Conservation (phyloP, 1,140 invertebrate genomes). For the Spodoptera litura region DNA sequence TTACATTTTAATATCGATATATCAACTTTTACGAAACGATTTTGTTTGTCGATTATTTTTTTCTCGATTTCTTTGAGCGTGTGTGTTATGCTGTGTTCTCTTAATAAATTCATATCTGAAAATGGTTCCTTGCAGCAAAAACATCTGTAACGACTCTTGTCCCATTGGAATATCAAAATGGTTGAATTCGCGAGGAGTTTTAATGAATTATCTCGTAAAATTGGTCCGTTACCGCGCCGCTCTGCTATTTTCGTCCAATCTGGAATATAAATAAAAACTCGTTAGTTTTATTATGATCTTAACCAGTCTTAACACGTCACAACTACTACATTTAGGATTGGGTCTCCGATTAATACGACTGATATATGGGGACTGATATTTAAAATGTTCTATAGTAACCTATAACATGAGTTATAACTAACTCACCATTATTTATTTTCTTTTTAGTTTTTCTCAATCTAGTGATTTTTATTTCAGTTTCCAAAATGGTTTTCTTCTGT, state of each 20-base stretch:
- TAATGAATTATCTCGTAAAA: slow-evolving; percentile 71
- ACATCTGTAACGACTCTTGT: slow-evolving; percentile 74
- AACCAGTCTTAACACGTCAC: too few species aligned
- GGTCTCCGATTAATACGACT: too few species aligned
- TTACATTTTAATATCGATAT: slow-evolving; percentile 67
- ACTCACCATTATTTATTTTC: slow-evolving; percentile 28
- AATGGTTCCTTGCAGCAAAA: slow-evolving; percentile 77
- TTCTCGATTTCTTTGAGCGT: slow-evolving; percentile 67
- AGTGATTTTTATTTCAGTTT: background rate
- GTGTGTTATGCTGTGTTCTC: slow-evolving; percentile 65
- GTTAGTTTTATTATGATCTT: too few species aligned
- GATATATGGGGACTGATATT: too few species aligned
- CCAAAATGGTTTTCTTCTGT: slow-evolving; percentile 10
- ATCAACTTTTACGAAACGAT: slow-evolving; percentile 75
- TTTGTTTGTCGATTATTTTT: slow-evolving; percentile 73
- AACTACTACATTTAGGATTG: too few species aligned
- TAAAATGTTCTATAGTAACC: too few species aligned
- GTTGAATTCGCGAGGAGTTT: slow-evolving; percentile 73
- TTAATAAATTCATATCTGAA: slow-evolving; percentile 61
- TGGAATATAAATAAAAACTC: too few species aligned
- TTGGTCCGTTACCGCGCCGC: slow-evolving; percentile 62
- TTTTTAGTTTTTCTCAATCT: slow-evolving; percentile 43
- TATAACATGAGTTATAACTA: background rate
- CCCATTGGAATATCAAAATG: slow-evolving; percentile 77
- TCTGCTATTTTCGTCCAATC: slow-evolving; percentile 60